Base-by-base conservation (phyloP, 2,888 invertebrate genomes). In the Steinernema carpocapsae region DNA sequence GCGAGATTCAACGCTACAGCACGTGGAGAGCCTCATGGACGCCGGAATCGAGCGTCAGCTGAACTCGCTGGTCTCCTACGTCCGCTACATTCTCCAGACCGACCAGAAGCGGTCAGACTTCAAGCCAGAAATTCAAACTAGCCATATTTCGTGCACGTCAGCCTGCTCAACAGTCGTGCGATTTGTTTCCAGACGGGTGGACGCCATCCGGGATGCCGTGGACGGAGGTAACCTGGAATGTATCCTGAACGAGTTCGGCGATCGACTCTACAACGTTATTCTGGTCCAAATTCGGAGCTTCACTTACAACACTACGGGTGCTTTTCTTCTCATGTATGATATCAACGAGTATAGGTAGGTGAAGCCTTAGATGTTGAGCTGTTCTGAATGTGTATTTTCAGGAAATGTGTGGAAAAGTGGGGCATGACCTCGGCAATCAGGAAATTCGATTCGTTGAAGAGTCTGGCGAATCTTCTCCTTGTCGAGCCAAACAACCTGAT, bases 311-410 rank as follows among this genome's bases (percentile, higher is more conserved):
- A 79, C 82, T n/a, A 78, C 84, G 24, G 94, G 97, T 74, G 97
- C 97, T 0, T 95, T 99, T 94, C 93, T 95, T 88, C 94, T 94
- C 1, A 95, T 99, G 83, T 97, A 96, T 89, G 99, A 99, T 90
- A 93, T 99, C 82, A 96, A 96, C 86, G 97, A 97, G 89, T 97
- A 97, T 89, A 76, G 74, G 81, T 82, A n/a, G 70, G 74, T 64
- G 19, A 19, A 37, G 4, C 37, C 37, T 37, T 37, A 37, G n/a
- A n/a, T n/a, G n/a, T 75, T 22, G 3, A 32, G 29, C 7, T 19
- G n/a, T 71, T 32, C 45, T 32, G 43, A 71, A 0, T 43, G 71
- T 64, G 26, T 24, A 17, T 29, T n/a, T 24, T 29, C 37, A 80
- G 80, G 42, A 77, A 77, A 17, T 82, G 77, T 64, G 76, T 80